A percentile compares a stretch with the other conserved stretches of the same genome.
Conservation (phyloP, 1,140 invertebrate species). For the Orchesella cincta region DNA sequence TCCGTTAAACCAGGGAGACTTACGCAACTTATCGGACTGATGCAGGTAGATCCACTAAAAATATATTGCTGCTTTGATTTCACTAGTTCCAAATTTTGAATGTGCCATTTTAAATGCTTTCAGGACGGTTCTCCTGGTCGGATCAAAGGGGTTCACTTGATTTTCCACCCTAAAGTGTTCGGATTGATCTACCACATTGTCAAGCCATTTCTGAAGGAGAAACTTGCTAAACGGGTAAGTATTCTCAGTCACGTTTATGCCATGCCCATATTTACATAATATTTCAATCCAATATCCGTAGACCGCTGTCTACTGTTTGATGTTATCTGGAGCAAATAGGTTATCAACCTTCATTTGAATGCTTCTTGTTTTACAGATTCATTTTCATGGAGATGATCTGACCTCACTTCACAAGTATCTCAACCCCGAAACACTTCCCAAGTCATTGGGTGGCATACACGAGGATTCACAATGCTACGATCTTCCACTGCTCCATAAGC, state of each 20-base stretch:
- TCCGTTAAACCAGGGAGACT: not conserved
- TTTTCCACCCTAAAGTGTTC: conserved; percentile 85
- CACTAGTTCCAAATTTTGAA: too few relatives aligned
- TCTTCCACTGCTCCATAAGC: not conserved
- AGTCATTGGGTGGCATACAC: not conserved
- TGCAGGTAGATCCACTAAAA: too few relatives aligned
- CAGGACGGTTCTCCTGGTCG: conserved; percentile 83
- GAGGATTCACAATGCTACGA: not conserved
- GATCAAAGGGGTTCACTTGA: conserved; percentile 85
- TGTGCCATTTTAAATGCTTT: too few relatives aligned
- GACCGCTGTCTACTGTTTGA: too few relatives aligned
- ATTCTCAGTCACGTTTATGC: too few relatives aligned
- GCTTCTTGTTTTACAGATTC: conserved; percentile 3
- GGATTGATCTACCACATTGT: conserved; percentile 85
- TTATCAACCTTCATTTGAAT: too few relatives aligned
- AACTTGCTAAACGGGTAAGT: conserved; percentile 76
- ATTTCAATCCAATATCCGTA: too few relatives aligned
- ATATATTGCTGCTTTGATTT: too few relatives aligned
- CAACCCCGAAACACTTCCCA: not conserved
- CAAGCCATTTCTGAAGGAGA: conserved; percentile 82
- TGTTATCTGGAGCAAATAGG: too few relatives aligned
- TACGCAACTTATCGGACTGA: not conserved
- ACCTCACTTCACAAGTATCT: conserved; percentile 3
- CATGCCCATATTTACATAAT: too few relatives aligned
- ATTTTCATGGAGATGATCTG: not conserved